Evolutionary conservation across 2,888 invertebrate genomes (phyloP).

Genomic region (Phymatocera aterrima): DNA sequence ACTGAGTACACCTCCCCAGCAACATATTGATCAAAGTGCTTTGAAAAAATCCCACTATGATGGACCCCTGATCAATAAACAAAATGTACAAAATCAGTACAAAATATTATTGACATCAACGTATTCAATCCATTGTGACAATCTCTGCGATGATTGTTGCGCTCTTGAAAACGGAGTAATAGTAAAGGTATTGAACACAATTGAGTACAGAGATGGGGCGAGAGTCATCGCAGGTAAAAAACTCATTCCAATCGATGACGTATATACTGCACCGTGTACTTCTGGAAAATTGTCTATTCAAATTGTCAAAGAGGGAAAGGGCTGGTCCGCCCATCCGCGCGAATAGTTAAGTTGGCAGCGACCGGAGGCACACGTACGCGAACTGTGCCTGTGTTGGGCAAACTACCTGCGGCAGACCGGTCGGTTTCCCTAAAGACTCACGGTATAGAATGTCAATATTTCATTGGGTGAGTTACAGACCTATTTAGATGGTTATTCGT

Average conservation of each 20-base stretch:
- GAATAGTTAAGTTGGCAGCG: background rate
- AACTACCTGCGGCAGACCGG: too few relatives aligned
- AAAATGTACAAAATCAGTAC: conserved; percentile 6
- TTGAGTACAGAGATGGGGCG: background rate
- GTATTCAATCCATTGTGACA: conserved; percentile 9
- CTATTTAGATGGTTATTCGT: too few relatives aligned
- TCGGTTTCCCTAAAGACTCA: too few relatives aligned
- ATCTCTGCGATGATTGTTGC: conserved; percentile 10
- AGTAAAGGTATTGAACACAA: conserved; percentile 4
- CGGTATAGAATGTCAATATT: too few relatives aligned
- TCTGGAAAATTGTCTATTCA: conserved; percentile 14
- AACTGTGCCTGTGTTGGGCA: too few relatives aligned
- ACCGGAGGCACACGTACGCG: background rate
- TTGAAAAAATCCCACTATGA: background rate
- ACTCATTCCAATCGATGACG: background rate
- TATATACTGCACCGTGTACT: conserved; percentile 9
- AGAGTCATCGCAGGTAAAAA: conserved; percentile 1
- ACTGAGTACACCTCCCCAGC: background rate
- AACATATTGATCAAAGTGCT: background rate
- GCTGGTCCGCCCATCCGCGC: background rate
- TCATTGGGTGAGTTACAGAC: too few relatives aligned
- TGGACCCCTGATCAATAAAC: conserved; percentile 12
- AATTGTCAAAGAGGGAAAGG: background rate
- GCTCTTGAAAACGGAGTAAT: background rate
- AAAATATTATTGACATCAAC: background rate